Base-by-base conservation (phyloP, 2,888 invertebrate species). In the Opisthograptis luteolata region DNA sequence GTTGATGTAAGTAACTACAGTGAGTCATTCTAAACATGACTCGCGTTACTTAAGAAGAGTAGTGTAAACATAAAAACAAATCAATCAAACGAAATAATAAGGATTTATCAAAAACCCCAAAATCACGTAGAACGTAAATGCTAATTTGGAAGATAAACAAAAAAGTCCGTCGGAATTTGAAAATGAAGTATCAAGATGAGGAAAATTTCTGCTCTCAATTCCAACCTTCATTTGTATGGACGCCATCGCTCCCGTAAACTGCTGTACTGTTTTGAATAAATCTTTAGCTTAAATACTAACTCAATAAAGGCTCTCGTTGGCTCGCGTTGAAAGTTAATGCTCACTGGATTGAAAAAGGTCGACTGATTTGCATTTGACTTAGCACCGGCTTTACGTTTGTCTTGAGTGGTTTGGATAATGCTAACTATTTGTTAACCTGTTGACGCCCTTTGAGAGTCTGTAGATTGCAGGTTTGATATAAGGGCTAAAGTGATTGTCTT, bases 261-360 rank as follows among this genome's bases (percentile, higher is more conserved):
- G 68, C 71, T 71, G 75, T 80, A 71, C 79, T 84, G 76, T 79
- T 84, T 85, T 81, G 79, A 84, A 85, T 85, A 84, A 85, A 84
- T 84, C 84, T 76, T 73, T 63, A 67, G 70, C 73, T 79, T 79
- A 81, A 83, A 83, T 79, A 81, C 79, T 85, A 83, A 83, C 81
- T 82, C 78, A 83, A 84, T 85, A 81, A 51, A 44, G 35, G 28
- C 25, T 22, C 34, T 41, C 37, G 15, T 27, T 81, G 73, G 60
- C 54, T 65, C 76, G 79, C 78, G 79, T 80, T 79, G 79, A 69
- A 70, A 76, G 78, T 78, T 79, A 81, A 80, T 75, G 44, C 50
- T 40, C 44, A 76, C 68, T 79, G 79, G 78, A 84, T 82, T 82
- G 81, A 81, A 84, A 85, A 82, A 83, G 83, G 81, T 79, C 77